Evolutionary conservation across 2,888 invertebrate species (phyloP).

Genomic region (Boloria selene): DNA sequence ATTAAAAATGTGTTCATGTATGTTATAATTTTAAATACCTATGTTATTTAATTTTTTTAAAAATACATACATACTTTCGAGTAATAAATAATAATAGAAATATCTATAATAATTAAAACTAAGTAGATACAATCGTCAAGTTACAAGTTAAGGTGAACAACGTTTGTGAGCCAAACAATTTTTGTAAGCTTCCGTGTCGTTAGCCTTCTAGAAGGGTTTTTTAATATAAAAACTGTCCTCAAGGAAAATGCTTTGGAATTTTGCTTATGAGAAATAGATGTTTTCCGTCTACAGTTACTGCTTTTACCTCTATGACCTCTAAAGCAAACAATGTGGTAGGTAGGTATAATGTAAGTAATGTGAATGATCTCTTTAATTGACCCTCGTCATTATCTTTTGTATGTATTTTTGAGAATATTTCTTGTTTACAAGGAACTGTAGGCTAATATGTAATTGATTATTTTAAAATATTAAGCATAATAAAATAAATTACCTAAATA

Average conservation of each 20-base stretch:
- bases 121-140: not conserved
- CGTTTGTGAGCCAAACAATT: constrained; percentile 9
- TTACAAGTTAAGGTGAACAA: constrained; percentile 3
- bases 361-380: no score
- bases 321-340: not conserved
- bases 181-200: constrained; percentile 21
- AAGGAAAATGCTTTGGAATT: constrained; percentile 21
- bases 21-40: not conserved
- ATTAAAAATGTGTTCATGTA: no score
- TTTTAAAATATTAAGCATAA: no score
- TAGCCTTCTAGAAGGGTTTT: constrained; percentile 21
- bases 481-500: no score
- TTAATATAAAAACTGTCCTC: constrained; percentile 7
- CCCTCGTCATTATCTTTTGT: no score
- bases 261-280: constrained; percentile 1
- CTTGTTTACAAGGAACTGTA: no score
- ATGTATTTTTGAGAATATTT: no score
- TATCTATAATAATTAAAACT: not conserved
- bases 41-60: no score
- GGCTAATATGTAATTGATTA: no score
- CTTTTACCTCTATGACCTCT: constrained; percentile 26
- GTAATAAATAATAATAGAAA: not conserved
- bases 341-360: no score
- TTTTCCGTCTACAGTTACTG: constrained; percentile 17
- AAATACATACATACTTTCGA: not conserved